phyloP scores from a whole-genome alignment of 2,888 invertebrate genomes.

The Lithophane ornitopus region DNA sequence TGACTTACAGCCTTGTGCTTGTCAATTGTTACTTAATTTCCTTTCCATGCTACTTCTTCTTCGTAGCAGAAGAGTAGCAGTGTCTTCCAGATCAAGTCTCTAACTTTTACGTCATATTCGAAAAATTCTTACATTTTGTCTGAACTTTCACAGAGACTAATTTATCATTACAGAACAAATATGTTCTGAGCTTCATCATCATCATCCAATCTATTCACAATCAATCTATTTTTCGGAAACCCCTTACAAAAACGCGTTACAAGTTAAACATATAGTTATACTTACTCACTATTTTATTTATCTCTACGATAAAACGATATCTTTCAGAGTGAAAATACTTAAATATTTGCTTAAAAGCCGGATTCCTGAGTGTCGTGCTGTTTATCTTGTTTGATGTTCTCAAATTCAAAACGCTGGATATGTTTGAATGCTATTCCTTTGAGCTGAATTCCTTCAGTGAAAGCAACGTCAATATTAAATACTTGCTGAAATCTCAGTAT shows the following conservation, averaged over 20 bases:
- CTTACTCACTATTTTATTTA: conserved; percentile 33
- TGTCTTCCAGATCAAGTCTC: neutral
- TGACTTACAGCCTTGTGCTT: neutral
- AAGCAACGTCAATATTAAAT: conserved; percentile 35
- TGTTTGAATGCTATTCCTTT: conserved; percentile 41
- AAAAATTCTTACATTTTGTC: neutral
- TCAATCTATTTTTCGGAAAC: neutral
- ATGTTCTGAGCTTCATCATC: neutral
- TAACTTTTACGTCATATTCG: neutral
- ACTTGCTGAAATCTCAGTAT: conserved; percentile 7
- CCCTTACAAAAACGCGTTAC: conserved; percentile 20
- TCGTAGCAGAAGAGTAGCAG: conserved; percentile 36
- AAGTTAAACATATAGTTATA: conserved; percentile 6
- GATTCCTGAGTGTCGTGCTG: conserved; percentile 38
- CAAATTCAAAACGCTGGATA: conserved; percentile 34
- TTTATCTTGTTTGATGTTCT: conserved; percentile 53
- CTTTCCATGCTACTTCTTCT: conserved; percentile 35
- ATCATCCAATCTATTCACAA: neutral
- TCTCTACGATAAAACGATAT: conserved; percentile 61
- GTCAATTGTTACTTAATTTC: neutral
- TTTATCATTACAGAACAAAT: neutral
- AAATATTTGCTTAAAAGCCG: conserved; percentile 47
- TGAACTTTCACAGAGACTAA: neutral
- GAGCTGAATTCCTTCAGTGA: conserved; percentile 39
- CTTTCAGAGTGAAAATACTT: conserved; percentile 45